Percentiles rank a stretch among this genome's conserved stretches.
Conservation (phyloP, 2,113 vertebrate species). For the Phyllopteryx taeniolatus region DNA sequence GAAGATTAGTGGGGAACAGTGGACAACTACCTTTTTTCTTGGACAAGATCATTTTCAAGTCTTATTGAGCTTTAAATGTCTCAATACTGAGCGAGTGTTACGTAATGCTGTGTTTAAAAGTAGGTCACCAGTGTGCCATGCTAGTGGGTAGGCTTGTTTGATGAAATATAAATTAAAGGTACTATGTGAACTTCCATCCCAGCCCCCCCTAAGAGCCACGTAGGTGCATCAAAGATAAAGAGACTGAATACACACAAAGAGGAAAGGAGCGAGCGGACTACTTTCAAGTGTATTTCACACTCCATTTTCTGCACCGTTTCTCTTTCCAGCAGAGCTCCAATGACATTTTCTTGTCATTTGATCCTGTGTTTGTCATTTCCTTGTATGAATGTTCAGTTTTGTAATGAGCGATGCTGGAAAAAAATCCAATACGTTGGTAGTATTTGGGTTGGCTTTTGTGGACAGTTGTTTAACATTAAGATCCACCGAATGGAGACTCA, state of each 20-base stretch:
- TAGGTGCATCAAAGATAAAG: neutral
- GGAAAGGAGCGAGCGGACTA: neutral
- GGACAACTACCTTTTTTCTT: no score
- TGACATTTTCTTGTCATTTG: neutral
- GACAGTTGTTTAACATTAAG: no score
- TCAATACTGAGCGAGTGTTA: neutral
- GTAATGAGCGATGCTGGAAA: no score
- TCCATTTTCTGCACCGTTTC: neutral
- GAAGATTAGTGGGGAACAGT: no score
- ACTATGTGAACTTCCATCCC: neutral
- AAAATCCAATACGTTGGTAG: no score
- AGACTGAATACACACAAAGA: neutral
- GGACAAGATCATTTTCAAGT: neutral
- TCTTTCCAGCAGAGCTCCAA: neutral
- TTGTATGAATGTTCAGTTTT: no score
- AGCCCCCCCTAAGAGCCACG: no score
- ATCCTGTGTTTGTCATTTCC: neutral
- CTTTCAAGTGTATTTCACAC: neutral
- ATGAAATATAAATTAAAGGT: slow-evolving; percentile 10
- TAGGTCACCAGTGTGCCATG: neutral
- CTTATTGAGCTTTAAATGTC: neutral
- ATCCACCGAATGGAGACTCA: no score
- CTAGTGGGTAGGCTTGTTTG: neutral
- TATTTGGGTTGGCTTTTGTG: no score
- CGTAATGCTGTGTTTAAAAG: neutral